A percentile compares a stretch with the other conserved stretches of the same genome.
phyloP scores from a whole-genome alignment of 2,113 vertebrate species.

The Vulpes ferrilata region DNA sequence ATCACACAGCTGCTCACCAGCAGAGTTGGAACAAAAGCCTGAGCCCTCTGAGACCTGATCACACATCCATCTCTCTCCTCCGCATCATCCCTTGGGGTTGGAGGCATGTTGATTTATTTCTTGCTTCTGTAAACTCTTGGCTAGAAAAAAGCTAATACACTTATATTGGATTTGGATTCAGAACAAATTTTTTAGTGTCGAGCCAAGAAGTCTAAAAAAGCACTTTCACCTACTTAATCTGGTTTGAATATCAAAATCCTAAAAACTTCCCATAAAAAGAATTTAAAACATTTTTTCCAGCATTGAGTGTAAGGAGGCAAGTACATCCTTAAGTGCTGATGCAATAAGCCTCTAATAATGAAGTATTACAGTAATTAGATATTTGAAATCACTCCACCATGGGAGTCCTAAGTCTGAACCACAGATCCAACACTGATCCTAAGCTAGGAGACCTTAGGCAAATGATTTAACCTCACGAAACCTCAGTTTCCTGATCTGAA shows the following conservation, averaged over 20 bases:
- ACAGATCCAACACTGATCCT: not conserved
- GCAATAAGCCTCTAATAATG: not conserved
- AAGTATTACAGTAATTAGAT: not conserved
- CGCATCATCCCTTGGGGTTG: not conserved
- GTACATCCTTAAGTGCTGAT: not conserved
- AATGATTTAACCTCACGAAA: not conserved
- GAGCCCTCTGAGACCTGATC: not conserved
- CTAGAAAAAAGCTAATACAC: constrained; percentile 53
- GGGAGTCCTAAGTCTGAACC: not conserved
- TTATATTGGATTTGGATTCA: constrained; percentile 71
- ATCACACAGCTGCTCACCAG: not conserved
- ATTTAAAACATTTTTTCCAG: not conserved
- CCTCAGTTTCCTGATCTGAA: not conserved
- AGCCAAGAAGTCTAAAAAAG: constrained; percentile 60
- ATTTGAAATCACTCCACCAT: not conserved
- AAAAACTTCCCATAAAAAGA: constrained; percentile 62
- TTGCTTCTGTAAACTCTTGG: constrained; percentile 69
- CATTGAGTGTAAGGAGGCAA: not conserved
- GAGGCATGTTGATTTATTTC: constrained; percentile 61
- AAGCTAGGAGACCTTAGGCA: not conserved
- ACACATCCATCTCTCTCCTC: not conserved
- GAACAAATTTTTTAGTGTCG: constrained; percentile 53
- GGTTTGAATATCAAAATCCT: constrained; percentile 64
- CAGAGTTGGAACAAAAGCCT: not conserved
- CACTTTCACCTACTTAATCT: constrained; percentile 68